Conservation (phyloP, 2,797 vertebrate species). For the Syncerus caffer region DNA sequence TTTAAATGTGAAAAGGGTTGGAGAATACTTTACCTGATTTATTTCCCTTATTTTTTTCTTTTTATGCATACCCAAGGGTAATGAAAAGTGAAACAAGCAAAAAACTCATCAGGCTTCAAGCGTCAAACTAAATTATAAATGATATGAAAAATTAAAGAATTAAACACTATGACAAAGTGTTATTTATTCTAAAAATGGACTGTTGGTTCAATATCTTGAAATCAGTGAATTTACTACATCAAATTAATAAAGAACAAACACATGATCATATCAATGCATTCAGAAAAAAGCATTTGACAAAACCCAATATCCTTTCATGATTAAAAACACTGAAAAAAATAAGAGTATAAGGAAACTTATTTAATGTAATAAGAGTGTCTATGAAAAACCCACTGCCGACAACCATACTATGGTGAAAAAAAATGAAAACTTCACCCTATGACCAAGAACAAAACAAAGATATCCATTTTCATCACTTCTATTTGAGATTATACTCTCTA, state of each 20-base stretch:
- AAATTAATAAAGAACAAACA: not conserved
- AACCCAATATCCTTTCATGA: not conserved
- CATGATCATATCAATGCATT: not conserved
- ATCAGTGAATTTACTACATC: not conserved
- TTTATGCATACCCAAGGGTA: not conserved
- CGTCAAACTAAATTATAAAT: not conserved
- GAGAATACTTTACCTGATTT: not conserved
- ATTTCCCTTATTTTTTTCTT: not conserved
- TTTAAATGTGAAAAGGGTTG: not conserved
- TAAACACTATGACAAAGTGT: not conserved
- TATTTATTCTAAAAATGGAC: not conserved
- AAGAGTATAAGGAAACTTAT: not conserved
- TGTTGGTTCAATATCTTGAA: not conserved
- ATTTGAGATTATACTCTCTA: not conserved
- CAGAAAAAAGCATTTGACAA: not conserved
- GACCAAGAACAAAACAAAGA: not conserved
- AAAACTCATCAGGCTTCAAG: not conserved
- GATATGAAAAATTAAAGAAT: not conserved
- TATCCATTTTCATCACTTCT: not conserved
- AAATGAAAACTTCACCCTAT: not conserved
- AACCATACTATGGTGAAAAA: not conserved
- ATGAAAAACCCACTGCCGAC: not conserved
- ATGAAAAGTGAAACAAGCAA: not conserved
- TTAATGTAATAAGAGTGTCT: not conserved
- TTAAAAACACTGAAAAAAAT: not conserved